Evolutionary conservation across 1,140 invertebrate genomes (phyloP).

Genomic region (Zaprionus kolodkinae): DNA sequence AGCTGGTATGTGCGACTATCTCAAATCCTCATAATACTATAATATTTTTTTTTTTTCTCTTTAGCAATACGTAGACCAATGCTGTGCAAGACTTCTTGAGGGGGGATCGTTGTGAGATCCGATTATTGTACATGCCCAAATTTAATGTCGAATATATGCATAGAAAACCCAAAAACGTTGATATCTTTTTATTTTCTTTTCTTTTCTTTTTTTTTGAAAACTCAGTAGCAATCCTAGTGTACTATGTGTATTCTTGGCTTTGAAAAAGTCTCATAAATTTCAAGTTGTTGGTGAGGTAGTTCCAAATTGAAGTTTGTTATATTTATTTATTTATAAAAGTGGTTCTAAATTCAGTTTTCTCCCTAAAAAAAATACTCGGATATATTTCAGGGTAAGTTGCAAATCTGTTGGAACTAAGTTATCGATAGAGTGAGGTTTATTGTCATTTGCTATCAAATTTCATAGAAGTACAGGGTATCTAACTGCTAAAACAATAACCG

Average conservation of each 20-base stretch:
- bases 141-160: neutral
- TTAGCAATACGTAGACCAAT: neutral
- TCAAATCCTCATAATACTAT: too few relatives aligned
- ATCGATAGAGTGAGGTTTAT: too few relatives aligned
- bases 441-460: too few relatives aligned
- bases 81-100: neutral
- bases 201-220: neutral
- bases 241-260: neutral
- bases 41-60: neutral
- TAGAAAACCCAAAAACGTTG: neutral
- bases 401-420: too few relatives aligned
- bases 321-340: neutral
- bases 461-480: neutral
- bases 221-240: neutral
- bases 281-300: neutral
- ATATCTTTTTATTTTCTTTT: neutral
- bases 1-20: too few relatives aligned
- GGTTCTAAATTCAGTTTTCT: neutral
- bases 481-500: neutral
- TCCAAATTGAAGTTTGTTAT: neutral
- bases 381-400: neutral
- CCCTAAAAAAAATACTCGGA: neutral
- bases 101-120: too few relatives aligned
- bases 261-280: neutral
- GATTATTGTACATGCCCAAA: neutral